phyloP scores from a whole-genome alignment of 2,797 vertebrate genomes.

The Nannoperca australis region DNA sequence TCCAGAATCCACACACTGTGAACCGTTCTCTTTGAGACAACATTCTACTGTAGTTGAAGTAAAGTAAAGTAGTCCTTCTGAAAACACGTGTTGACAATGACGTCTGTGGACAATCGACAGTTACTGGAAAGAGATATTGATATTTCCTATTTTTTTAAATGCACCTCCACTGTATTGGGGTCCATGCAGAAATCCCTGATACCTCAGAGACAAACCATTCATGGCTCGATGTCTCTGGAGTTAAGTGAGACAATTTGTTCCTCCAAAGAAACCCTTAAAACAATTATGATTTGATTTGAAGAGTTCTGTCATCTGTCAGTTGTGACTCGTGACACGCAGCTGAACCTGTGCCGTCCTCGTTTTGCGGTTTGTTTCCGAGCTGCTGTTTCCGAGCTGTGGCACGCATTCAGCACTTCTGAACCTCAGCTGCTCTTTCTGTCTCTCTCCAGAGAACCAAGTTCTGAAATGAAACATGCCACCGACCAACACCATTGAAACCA shows the following conservation, averaged over 20 bases:
- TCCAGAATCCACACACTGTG: background rate
- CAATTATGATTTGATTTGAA: background rate
- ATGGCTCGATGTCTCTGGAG: background rate
- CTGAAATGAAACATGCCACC: conserved; percentile 35
- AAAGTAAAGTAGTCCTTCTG: background rate
- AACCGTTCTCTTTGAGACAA: background rate
- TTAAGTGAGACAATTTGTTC: background rate
- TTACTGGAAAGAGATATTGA: background rate
- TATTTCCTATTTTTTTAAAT: background rate
- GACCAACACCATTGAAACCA: conserved; percentile 45
- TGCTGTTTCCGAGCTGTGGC: background rate
- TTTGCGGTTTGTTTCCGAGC: conserved; percentile 13
- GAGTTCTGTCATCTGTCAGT: background rate
- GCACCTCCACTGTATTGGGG: background rate
- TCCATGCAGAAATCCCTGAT: background rate
- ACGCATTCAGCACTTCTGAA: conserved; percentile 19
- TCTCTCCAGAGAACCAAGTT: conserved; percentile 17
- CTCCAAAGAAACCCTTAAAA: background rate
- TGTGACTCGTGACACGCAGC: conserved; percentile 7
- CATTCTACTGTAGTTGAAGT: background rate
- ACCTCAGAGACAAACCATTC: background rate
- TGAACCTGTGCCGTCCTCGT: conserved; percentile 8
- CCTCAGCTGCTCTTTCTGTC: conserved; percentile 19
- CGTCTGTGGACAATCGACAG: background rate
- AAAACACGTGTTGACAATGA: background rate